phyloP scores from a whole-genome alignment of 2,797 vertebrate genomes.

The Neomorphus geoffroyi region DNA sequence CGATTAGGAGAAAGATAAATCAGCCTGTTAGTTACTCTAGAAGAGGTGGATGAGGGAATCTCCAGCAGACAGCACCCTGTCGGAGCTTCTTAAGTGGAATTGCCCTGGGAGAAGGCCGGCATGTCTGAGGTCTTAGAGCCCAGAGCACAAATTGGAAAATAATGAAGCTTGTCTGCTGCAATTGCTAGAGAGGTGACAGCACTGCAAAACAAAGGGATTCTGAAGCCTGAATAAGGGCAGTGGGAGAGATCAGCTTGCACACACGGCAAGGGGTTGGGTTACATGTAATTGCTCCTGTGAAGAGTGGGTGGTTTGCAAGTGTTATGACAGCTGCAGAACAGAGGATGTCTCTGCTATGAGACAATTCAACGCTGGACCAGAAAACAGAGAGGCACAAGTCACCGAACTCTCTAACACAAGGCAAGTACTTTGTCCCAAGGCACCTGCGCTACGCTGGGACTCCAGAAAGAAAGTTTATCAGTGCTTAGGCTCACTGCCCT shows the following conservation, averaged over 20 bases:
- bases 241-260: conserved; percentile 58
- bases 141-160: conserved; percentile 46
- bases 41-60: not conserved
- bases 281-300: conserved; percentile 65
- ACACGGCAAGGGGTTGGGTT: conserved; percentile 21
- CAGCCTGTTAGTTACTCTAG: not conserved
- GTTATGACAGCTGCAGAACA: conserved; percentile 72
- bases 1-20: conserved; percentile 16
- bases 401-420: not conserved
- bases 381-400: conserved; percentile 5
- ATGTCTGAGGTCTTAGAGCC: conserved; percentile 9
- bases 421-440: not conserved
- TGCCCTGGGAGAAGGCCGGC: not conserved
- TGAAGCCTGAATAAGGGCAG: conserved; percentile 32
- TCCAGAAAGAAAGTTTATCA: not conserved
- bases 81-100: not conserved
- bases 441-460: not conserved
- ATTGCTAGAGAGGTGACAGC: conserved; percentile 26
- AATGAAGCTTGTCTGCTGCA: not conserved
- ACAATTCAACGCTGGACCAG: conserved; percentile 37
- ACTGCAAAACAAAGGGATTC: conserved; percentile 45
- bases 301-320: conserved; percentile 66
- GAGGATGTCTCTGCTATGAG: conserved; percentile 59
- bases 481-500: not conserved
- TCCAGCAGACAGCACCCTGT: not conserved